phyloP scores from a whole-genome alignment of 2,797 vertebrate genomes.

The Lepidocolaptes lacrymiger region DNA sequence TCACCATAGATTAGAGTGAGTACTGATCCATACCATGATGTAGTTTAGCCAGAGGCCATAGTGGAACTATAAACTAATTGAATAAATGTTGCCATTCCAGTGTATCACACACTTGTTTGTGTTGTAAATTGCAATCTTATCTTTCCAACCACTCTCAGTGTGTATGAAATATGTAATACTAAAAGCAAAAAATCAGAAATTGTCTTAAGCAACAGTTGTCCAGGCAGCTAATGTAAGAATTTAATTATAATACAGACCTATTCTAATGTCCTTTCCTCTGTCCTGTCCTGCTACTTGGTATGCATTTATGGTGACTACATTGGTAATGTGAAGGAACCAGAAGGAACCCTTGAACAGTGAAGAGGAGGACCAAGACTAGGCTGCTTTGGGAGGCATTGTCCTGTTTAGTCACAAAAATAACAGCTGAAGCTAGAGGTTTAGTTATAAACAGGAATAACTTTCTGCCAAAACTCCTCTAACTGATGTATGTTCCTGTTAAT shows the following conservation, averaged over 20 bases:
- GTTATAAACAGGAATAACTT: background rate
- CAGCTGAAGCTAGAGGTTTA: background rate
- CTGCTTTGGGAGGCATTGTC: background rate
- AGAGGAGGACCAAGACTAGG: background rate
- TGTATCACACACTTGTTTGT: background rate
- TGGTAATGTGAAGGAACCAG: background rate
- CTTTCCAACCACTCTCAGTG: background rate
- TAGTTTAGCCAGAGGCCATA: background rate
- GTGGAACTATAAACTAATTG: background rate
- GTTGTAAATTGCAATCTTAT: background rate
- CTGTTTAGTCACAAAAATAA: background rate
- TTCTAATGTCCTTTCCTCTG: background rate
- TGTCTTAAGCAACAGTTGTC: background rate
- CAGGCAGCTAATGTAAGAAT: background rate
- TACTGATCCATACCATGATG: background rate
- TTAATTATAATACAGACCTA: background rate
- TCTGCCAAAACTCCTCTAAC: background rate
- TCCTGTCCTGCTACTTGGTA: background rate
- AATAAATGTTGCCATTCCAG: background rate
- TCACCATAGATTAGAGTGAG: background rate
- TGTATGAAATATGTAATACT: background rate
- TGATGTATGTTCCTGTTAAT: background rate
- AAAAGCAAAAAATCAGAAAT: background rate
- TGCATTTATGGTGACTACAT: background rate
- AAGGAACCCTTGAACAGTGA: background rate